Percentiles rank a stretch among this genome's conserved stretches.
Evolutionary conservation across 2,888 invertebrate genomes (phyloP).

Genomic region (Drosophila anomalata): DNA sequence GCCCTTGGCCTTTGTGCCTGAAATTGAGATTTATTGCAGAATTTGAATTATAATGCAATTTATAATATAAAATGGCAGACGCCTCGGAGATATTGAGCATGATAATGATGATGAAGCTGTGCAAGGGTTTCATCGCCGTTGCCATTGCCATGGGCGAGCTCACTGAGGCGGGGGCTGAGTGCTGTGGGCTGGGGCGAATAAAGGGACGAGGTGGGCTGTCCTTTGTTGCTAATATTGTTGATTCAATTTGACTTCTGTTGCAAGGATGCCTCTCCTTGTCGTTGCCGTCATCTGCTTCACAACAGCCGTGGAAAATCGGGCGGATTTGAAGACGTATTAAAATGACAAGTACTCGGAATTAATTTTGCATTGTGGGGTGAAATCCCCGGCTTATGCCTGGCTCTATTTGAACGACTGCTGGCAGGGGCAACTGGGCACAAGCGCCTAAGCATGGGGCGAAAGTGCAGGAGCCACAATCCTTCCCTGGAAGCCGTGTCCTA

Average conservation of each 20-base stretch:
- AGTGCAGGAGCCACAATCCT: neutral
- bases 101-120: conserved; percentile 65
- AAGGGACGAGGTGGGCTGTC: conserved; percentile 4
- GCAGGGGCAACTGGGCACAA: conserved; percentile 30
- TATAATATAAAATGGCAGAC: conserved; percentile 74
- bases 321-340: conserved; percentile 54
- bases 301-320: conserved; percentile 58
- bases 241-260: conserved; percentile 71
- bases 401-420: conserved; percentile 43
- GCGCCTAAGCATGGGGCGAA: neutral
- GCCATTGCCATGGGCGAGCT: neutral
- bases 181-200: neutral
- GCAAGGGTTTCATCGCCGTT: conserved; percentile 47
- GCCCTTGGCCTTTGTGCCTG: conserved; percentile 62
- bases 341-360: conserved; percentile 69
- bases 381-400: conserved; percentile 21
- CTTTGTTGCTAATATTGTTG: conserved; percentile 70
- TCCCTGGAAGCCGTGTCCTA: neutral
- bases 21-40: conserved; percentile 81
- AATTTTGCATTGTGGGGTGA: conserved; percentile 58
- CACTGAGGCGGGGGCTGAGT: neutral
- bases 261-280: conserved; percentile 21
- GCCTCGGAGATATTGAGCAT: conserved; percentile 68
- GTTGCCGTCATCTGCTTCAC: conserved; percentile 23
- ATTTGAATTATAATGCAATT: conserved; percentile 80